phyloP scores from a whole-genome alignment of 1,140 invertebrate species.

The Pantala flavescens region DNA sequence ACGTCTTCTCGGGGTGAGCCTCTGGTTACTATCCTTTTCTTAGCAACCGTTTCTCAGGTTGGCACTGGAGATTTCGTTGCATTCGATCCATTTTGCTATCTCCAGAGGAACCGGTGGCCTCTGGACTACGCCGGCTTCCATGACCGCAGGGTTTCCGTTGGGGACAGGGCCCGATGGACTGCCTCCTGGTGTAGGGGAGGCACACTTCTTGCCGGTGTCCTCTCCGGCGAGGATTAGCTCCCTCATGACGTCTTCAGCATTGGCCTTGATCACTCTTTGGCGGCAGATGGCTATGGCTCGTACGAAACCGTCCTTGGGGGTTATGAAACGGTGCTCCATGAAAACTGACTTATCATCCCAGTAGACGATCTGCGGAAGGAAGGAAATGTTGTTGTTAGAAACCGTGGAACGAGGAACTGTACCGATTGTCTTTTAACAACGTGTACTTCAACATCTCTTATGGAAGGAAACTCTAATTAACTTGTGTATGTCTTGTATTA shows the following conservation, averaged over 20 bases:
- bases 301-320: slow-evolving; percentile 62
- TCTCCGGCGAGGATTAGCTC: slow-evolving; percentile 32
- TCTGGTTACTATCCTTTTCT: neutral
- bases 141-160: slow-evolving; percentile 28
- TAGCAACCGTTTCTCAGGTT: slow-evolving; percentile 32
- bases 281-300: slow-evolving; percentile 68
- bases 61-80: slow-evolving; percentile 55
- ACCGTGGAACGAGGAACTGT: slow-evolving; percentile 14
- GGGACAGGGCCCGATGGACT: slow-evolving; percentile 37
- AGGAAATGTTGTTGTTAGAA: neutral
- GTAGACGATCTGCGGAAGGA: slow-evolving; percentile 54
- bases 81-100: slow-evolving; percentile 52
- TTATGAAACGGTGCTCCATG: slow-evolving; percentile 79
- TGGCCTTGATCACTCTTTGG: slow-evolving; percentile 61
- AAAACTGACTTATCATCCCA: slow-evolving; percentile 77
- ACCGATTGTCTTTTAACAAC: no score
- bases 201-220: slow-evolving; percentile 33
- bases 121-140: slow-evolving; percentile 32
- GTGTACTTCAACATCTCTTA: no score
- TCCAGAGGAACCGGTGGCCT: slow-evolving; percentile 50
- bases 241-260: slow-evolving; percentile 44
- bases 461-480: no score
- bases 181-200: slow-evolving; percentile 30
- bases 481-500: no score
- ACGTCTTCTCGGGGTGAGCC: neutral